These are phyloP conservation scores for Enteromius radiatus DNA, from an alignment of 2,797 vertebrate species.

Conservation along the genomic window DNA sequence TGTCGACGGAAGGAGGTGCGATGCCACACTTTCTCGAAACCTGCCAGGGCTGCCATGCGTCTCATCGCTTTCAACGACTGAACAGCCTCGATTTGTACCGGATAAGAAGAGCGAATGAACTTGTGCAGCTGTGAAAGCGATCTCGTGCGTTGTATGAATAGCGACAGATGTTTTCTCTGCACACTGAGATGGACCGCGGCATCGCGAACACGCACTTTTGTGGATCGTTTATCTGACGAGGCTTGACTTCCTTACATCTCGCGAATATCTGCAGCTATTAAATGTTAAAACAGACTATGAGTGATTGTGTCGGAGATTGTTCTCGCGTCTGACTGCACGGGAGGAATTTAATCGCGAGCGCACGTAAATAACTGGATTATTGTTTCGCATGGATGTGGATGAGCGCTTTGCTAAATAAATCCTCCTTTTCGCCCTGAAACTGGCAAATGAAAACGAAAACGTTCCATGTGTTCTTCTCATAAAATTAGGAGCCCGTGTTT, in stretches of 20 bases:
- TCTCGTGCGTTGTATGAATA: neutral
- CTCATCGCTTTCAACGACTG: slow-evolving; percentile 16
- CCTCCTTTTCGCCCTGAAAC: slow-evolving; percentile 75
- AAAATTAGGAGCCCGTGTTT: slow-evolving; percentile 77
- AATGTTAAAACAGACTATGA: slow-evolving; percentile 9
- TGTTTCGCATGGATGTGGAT: slow-evolving; percentile 51
- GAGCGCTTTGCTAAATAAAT: slow-evolving; percentile 63
- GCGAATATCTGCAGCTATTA: neutral
- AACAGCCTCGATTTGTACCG: slow-evolving; percentile 18
- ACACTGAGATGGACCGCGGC: slow-evolving; percentile 68
- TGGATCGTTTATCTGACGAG: slow-evolving; percentile 68
- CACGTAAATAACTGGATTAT: slow-evolving; percentile 50
- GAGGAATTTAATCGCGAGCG: slow-evolving; percentile 64
- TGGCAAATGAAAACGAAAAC: slow-evolving; percentile 77
- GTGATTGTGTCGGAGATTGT: slow-evolving; percentile 6
- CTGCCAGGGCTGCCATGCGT: slow-evolving; percentile 24
- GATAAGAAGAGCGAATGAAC: slow-evolving; percentile 43
- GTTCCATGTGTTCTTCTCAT: slow-evolving; percentile 74
- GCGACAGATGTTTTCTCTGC: slow-evolving; percentile 57
- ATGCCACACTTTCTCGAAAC: slow-evolving; percentile 41
- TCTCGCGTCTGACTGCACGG: slow-evolving; percentile 65
- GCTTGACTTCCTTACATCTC: neutral
- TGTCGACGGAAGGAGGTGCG: slow-evolving; percentile 39
- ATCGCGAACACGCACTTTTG: slow-evolving; percentile 64
- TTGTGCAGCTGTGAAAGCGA: slow-evolving; percentile 39